Conservation (phyloP, 1,140 invertebrate genomes). For the Holotrichia oblita region DNA sequence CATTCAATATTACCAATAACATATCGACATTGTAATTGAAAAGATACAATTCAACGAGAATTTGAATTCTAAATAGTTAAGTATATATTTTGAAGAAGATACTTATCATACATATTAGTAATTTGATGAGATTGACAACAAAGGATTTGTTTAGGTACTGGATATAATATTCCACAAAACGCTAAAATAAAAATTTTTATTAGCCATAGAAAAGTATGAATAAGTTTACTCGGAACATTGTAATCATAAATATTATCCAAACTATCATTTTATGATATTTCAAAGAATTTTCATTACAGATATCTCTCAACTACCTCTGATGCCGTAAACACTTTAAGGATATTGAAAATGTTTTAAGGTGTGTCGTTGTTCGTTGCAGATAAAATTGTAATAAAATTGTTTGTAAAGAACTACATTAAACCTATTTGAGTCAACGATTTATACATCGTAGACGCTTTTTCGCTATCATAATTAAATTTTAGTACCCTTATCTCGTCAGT, state of each 20-base stretch:
- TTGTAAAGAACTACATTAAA: not conserved
- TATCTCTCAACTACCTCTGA: not conserved
- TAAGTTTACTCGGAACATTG: not conserved
- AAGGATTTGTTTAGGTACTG: no score
- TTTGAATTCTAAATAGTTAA: no score
- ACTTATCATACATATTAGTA: no score
- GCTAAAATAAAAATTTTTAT: no score
- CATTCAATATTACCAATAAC: no score
- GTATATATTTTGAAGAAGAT: no score
- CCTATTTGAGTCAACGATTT: not conserved
- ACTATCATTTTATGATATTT: not conserved
- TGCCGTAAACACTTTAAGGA: not conserved
- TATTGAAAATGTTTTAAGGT: not conserved
- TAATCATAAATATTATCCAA: not conserved
- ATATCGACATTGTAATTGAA: no score
- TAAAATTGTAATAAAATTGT: conserved; percentile 25
- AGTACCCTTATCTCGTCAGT: not conserved
- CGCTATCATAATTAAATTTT: conserved; percentile 19
- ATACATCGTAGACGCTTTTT: not conserved
- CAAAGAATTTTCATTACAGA: not conserved
- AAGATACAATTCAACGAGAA: no score
- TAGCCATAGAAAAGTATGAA: no score
- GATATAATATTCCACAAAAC: no score
- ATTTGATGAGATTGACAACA: no score
- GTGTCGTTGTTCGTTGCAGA: not conserved